Conservation (phyloP, 2,888 invertebrate genomes). For the Cerastoderma edule region DNA sequence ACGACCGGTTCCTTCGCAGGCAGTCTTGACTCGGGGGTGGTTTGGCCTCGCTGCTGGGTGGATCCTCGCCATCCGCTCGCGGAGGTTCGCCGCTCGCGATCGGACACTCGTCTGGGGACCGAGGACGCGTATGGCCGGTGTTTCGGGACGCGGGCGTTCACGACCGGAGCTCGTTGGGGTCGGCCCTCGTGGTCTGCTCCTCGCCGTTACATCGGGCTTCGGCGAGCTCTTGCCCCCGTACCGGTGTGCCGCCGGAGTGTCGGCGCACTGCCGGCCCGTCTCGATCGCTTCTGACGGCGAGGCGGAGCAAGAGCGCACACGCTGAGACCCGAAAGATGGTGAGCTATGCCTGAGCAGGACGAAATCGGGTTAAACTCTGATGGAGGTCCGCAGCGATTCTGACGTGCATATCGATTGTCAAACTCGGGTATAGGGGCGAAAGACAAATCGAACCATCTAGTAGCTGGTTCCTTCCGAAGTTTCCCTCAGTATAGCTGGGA, state of each 20-base stretch:
- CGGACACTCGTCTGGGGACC: slow-evolving; percentile 38
- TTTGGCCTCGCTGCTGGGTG: slow-evolving; percentile 17
- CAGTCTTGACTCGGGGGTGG: slow-evolving; percentile 26
- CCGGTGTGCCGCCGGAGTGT: too few species aligned
- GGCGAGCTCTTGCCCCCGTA: too few species aligned
- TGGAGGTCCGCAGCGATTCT: slow-evolving; percentile 90
- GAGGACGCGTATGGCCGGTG: slow-evolving; percentile 39
- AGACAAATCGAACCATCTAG: slow-evolving; percentile 90
- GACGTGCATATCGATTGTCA: slow-evolving; percentile 92
- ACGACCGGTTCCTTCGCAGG: slow-evolving; percentile 56
- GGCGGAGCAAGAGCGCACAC: slow-evolving; percentile 87
- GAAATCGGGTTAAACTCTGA: slow-evolving; percentile 89
- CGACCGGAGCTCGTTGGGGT: not conserved
- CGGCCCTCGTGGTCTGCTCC: too few species aligned
- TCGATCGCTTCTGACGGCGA: slow-evolving; percentile 66
- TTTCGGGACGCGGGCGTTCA: slow-evolving; percentile 33
- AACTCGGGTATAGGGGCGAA: slow-evolving; percentile 89
- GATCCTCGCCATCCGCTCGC: too few species aligned
- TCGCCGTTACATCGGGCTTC: too few species aligned
- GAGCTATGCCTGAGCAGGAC: slow-evolving; percentile 90
- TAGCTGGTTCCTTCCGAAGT: slow-evolving; percentile 91
- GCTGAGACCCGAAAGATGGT: slow-evolving; percentile 90
- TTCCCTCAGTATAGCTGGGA: slow-evolving; percentile 90
- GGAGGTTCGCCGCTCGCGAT: slow-evolving; percentile 25
- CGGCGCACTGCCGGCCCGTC: slow-evolving; percentile 87